Evolutionary conservation across 2,113 vertebrate genomes (phyloP).

Genomic region (Picathartes gymnocephalus): DNA sequence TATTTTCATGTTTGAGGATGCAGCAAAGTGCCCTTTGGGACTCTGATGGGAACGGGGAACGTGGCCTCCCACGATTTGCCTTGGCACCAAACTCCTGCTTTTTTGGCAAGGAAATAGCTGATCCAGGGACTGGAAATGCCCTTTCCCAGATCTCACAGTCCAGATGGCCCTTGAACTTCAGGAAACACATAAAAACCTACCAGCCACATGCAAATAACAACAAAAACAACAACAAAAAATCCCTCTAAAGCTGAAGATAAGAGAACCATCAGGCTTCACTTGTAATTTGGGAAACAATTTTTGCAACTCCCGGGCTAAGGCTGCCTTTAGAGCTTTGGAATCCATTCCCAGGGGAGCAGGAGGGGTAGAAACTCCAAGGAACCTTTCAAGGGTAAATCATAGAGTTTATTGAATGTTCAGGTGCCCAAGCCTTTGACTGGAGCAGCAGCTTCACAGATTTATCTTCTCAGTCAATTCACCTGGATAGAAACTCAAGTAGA

Average conservation of each 20-base stretch:
- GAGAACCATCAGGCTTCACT: accelerated
- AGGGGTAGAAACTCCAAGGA: neutral
- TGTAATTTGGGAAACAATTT: neutral
- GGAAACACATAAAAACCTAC: neutral
- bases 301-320: neutral
- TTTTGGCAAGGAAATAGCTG: neutral
- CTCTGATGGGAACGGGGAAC: neutral
- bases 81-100: neutral
- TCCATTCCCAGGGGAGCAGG: neutral
- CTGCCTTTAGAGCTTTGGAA: neutral
- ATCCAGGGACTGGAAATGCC: neutral
- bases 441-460: neutral
- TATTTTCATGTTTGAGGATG: neutral
- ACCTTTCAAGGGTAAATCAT: accelerated
- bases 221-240: neutral
- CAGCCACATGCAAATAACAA: neutral
- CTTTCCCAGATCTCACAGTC: neutral
- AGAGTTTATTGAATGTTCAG: accelerated
- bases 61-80: neutral
- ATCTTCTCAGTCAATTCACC: neutral
- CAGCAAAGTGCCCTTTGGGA: neutral
- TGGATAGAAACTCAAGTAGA: neutral
- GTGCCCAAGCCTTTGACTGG: accelerated
- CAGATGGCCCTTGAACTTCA: neutral
- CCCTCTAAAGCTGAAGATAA: no score